phyloP scores from a whole-genome alignment of 2,888 invertebrate genomes.

The Yponomeuta plumbellus region DNA sequence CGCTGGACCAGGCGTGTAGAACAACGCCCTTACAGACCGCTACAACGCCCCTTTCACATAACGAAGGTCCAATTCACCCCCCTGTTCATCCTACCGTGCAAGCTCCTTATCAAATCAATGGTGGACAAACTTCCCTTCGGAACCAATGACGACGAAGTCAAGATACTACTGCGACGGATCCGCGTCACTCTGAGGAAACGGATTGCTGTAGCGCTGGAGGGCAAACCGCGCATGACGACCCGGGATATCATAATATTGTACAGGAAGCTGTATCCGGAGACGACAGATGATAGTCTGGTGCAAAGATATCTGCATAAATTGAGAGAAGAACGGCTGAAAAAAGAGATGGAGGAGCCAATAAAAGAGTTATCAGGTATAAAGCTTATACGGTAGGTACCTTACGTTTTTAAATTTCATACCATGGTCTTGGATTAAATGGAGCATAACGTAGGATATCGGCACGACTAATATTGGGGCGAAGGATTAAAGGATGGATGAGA shows the following conservation, averaged over 20 bases:
- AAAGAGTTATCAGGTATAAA: constrained; percentile 14
- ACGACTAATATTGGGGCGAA: too few relatives aligned
- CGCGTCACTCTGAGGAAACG: constrained; percentile 27
- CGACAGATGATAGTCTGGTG: constrained; percentile 28
- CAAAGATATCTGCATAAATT: constrained; percentile 25
- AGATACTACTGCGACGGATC: constrained; percentile 21
- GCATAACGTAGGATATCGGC: too few relatives aligned
- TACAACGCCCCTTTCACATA: neutral
- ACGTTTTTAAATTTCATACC: neutral
- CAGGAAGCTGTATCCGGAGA: constrained; percentile 26
- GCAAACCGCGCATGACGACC: constrained; percentile 20
- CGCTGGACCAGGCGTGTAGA: neutral
- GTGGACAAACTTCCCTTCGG: constrained; percentile 15
- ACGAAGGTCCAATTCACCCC: neutral
- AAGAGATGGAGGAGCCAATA: constrained; percentile 13
- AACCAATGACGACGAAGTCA: constrained; percentile 10
- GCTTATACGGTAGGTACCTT: neutral
- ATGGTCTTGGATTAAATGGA: neutral
- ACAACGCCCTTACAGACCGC: neutral
- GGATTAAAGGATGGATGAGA: too few relatives aligned
- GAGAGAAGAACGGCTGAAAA: constrained; percentile 14
- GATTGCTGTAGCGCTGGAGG: constrained; percentile 26
- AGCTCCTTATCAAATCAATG: constrained; percentile 23
- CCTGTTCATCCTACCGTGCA: constrained; percentile 20
- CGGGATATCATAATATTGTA: constrained; percentile 26